Percentiles rank a stretch among this genome's conserved stretches.
Evolutionary conservation across 1,140 invertebrate genomes (phyloP).

Genomic region (Caenorhabditis brenneri): DNA sequence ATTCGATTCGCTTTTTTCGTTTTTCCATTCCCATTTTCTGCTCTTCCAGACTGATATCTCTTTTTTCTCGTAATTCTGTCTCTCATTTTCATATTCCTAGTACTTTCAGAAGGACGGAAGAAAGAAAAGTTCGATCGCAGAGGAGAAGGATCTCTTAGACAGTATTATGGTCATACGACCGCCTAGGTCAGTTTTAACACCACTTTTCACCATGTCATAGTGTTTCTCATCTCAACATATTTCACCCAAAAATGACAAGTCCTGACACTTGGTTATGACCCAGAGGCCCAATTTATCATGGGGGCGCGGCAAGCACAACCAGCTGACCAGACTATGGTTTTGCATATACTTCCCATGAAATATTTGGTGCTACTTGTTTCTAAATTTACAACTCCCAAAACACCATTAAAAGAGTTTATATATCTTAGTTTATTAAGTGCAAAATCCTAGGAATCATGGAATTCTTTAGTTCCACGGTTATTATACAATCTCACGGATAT

Average conservation of each 20-base stretch:
- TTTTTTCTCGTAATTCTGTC: not conserved
- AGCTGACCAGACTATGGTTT: not conserved
- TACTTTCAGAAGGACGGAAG: conserved; percentile 34
- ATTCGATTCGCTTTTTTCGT: not conserved
- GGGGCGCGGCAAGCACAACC: not conserved
- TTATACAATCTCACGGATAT: conserved; percentile 25
- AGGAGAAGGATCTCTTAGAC: not conserved
- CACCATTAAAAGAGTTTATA: not conserved
- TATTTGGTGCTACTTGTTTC: not conserved
- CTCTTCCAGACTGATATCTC: not conserved
- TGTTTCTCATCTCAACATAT: conserved; percentile 31
- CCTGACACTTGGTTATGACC: conserved; percentile 35
- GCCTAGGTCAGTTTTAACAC: conserved; percentile 27
- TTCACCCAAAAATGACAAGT: conserved; percentile 37
- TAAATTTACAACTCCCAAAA: not conserved
- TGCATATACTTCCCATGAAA: conserved; percentile 26
- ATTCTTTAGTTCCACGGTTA: not conserved
- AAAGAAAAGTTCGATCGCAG: conserved; percentile 36
- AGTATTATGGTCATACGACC: conserved; percentile 34
- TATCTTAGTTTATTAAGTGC: not conserved
- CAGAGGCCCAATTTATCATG: conserved; percentile 29
- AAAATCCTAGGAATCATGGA: not conserved
- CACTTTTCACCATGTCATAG: not conserved
- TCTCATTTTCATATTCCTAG: too few relatives aligned
- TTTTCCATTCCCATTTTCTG: not conserved